These are phyloP conservation scores for Polymixis flavicincta DNA, from an alignment of 2,888 invertebrate species.

Conservation along the genomic window DNA sequence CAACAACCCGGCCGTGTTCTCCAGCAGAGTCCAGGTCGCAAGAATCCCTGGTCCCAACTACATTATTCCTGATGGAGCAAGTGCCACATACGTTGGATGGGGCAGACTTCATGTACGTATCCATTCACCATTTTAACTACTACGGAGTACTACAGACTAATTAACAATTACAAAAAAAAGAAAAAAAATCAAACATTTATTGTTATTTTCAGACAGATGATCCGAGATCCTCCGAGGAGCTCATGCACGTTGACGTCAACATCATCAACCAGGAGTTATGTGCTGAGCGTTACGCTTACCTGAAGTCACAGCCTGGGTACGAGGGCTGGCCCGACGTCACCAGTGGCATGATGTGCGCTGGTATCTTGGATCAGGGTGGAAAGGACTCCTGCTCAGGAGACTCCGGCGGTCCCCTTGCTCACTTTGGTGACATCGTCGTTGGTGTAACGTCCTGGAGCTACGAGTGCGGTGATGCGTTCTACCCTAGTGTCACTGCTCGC, in stretches of 20 bases:
- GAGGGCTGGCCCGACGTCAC: conserved; percentile 63
- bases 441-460: conserved; percentile 88
- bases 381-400: conserved; percentile 87
- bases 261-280: conserved; percentile 73
- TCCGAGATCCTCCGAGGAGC: conserved; percentile 20
- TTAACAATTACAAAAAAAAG: too few relatives aligned
- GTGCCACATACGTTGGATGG: conserved; percentile 70
- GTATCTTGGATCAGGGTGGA: conserved; percentile 70
- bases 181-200: too few relatives aligned
- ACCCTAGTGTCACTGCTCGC: conserved; percentile 88
- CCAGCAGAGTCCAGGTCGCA: conserved; percentile 61
- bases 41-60: conserved; percentile 61
- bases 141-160: too few relatives aligned
- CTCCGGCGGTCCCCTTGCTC: conserved; percentile 87
- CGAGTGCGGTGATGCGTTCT: conserved; percentile 83
- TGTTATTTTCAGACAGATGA: too few relatives aligned
- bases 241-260: conserved; percentile 67
- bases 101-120: conserved; percentile 68
- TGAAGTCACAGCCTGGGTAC: conserved; percentile 57
- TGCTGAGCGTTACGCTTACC: conserved; percentile 69
- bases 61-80: conserved; percentile 24
- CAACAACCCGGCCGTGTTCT: conserved; percentile 56
- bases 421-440: conserved; percentile 78
- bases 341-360: conserved; percentile 77
- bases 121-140: neutral